Evolutionary conservation across 2,797 vertebrate genomes (phyloP).

Genomic region (Fringilla coelebs): DNA sequence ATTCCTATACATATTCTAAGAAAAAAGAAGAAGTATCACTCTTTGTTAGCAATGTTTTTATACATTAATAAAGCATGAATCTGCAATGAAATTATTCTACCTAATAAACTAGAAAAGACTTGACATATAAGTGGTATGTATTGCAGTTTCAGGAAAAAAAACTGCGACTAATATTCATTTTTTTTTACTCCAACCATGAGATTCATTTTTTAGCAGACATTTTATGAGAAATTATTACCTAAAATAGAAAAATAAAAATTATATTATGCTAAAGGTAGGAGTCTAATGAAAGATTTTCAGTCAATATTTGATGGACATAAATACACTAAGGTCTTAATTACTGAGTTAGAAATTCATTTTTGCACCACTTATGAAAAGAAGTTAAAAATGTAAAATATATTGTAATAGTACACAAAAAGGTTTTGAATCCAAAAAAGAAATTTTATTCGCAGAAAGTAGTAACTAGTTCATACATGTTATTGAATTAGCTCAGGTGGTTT

Average conservation of each 20-base stretch:
- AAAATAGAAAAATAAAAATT: background rate
- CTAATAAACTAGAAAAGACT: background rate
- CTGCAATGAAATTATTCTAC: background rate
- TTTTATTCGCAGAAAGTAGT: background rate
- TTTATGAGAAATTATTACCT: background rate
- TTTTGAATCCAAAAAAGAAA: background rate
- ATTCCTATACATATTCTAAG: background rate
- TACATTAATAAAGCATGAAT: background rate
- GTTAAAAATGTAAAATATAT: background rate
- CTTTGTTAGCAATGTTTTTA: background rate
- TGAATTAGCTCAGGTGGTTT: background rate
- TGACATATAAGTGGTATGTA: background rate
- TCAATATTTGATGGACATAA: background rate
- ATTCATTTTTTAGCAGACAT: background rate
- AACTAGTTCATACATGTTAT: background rate
- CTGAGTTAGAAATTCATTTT: background rate
- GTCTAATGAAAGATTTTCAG: background rate
- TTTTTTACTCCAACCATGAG: background rate
- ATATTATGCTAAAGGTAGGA: background rate
- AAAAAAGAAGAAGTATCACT: background rate
- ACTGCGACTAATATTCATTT: background rate
- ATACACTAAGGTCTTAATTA: background rate
- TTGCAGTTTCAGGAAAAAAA: background rate
- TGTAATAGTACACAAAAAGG: background rate
- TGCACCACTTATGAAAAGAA: background rate